phyloP scores from a whole-genome alignment of 1,140 invertebrate species.

The Dryas iulia region DNA sequence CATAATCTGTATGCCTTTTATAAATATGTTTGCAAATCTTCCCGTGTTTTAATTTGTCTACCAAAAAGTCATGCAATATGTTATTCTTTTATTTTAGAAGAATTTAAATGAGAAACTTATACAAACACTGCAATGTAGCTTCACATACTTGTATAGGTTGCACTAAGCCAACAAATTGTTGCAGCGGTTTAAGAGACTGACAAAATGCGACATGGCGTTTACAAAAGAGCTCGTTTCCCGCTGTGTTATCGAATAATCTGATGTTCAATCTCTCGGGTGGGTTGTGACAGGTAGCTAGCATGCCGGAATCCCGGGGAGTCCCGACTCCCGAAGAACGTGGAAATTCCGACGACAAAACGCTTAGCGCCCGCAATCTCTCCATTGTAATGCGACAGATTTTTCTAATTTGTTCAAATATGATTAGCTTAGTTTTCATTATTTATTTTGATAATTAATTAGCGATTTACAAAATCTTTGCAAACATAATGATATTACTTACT shows the following conservation, averaged over 20 bases:
- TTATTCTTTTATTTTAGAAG: neutral
- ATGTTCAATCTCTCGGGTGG: conserved; percentile 43
- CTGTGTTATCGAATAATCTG: conserved; percentile 39
- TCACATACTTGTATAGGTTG: conserved; percentile 21
- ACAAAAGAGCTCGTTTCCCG: conserved; percentile 33
- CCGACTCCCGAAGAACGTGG: conserved; percentile 35
- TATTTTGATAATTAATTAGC: no score
- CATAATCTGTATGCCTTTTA: neutral
- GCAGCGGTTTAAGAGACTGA: conserved; percentile 32
- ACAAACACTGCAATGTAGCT: neutral
- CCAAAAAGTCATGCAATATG: neutral
- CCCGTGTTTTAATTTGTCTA: neutral
- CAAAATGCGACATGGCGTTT: conserved; percentile 28
- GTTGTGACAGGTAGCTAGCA: conserved; percentile 52
- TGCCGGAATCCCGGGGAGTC: conserved; percentile 45
- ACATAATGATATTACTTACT: no score
- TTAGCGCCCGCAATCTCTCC: conserved; percentile 35
- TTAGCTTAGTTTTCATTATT: no score
- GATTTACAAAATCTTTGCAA: no score
- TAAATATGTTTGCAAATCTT: neutral
- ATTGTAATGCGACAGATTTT: conserved; percentile 34
- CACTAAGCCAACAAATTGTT: conserved; percentile 35
- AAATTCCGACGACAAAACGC: conserved; percentile 42
- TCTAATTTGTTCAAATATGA: conserved; percentile 10
- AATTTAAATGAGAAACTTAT: neutral